These are phyloP conservation scores for Sylvilagus bachmani DNA, from an alignment of 2,113 vertebrate genomes.

Conservation along the genomic window DNA sequence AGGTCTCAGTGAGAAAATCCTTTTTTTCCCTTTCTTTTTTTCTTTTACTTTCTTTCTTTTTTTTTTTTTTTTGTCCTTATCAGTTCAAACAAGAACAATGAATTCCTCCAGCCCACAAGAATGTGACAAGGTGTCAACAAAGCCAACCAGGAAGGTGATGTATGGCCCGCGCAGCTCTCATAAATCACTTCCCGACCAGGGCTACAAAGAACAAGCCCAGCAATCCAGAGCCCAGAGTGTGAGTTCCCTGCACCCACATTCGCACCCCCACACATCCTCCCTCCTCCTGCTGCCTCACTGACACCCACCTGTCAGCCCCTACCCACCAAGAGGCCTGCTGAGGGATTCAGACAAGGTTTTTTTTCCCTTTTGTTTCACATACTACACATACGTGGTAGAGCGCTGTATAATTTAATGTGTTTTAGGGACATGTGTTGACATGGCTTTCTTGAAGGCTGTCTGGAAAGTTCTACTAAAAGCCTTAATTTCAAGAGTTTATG, in stretches of 20 bases:
- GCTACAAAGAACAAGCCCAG: slow-evolving; percentile 81
- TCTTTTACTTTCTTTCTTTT: slow-evolving; percentile 36
- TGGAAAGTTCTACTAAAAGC: slow-evolving; percentile 49
- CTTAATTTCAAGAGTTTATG: slow-evolving; percentile 73
- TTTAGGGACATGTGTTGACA: background rate
- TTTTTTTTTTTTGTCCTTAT: slow-evolving; percentile 88
- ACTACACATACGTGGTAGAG: background rate
- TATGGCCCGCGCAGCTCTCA: slow-evolving; percentile 87
- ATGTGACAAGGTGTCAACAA: slow-evolving; percentile 93
- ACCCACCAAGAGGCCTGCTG: slow-evolving; percentile 53
- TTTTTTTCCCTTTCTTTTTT: slow-evolving; percentile 21
- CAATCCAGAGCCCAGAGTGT: slow-evolving; percentile 68
- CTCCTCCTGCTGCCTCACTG: background rate
- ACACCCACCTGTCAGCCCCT: slow-evolving; percentile 79
- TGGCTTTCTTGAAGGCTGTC: slow-evolving; percentile 36
- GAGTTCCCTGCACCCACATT: slow-evolving; percentile 39
- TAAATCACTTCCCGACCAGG: slow-evolving; percentile 88
- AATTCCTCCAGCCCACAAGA: slow-evolving; percentile 90
- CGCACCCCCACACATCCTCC: background rate
- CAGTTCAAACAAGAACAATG: slow-evolving; percentile 93
- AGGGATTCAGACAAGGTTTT: background rate
- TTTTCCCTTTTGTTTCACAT: slow-evolving; percentile 64
- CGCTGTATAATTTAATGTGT: slow-evolving; percentile 29
- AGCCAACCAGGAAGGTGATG: slow-evolving; percentile 92
- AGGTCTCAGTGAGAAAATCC: slow-evolving; percentile 89